Evolutionary conservation across 2,113 vertebrate species (phyloP), one percentile per base, ranked within the genome.

Genomic region (Vombatus ursinus): DNA sequence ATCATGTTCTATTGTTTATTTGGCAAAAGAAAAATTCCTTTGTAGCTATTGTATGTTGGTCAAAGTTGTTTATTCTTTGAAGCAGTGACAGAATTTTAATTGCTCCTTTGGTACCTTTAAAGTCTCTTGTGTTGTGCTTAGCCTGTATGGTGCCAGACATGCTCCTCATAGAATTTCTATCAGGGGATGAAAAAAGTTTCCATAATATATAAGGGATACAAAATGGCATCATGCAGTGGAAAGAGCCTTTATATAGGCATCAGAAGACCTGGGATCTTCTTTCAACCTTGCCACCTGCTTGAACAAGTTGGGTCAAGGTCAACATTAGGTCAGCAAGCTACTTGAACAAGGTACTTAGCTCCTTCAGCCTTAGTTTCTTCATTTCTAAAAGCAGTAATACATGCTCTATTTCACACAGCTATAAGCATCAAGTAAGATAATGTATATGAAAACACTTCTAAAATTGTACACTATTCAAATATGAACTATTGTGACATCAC

Each of bases 1-100:
- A 95, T 97, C 97, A 97, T 97, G 96, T 95, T 53, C 68, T 96
- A 96, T 95, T 97, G 96, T 96, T 96, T 97, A 96, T 52, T 89
- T 50, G 37, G 12, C 77, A 50, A n/a, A 68, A 26, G 90, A 98
- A 97, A 97, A 96, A 97, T 98, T 97, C 96, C 97, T 98, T 98
- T 96, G 97, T 96, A 97, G 97, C 95, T 0, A 0, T 97, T 93
- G 91, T 94, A 24, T 97, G 94, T 97, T 98, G 96, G 97, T 95
- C 97, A 96, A 98, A 97, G 96, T 94, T 84, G 97, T 95, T 91
- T 97, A 96, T 96, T 54, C 28, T 51, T 51, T 93, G 68, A 52
- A n/a, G 22, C 11, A 93, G 28, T 52, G 68, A 68, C 89, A 77
- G n/a, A 93, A 25, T 0, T 0, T 91, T 93, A 61, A 84, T 93